phyloP scores from a whole-genome alignment of 2,797 vertebrate species.

The Sphaeramia orbicularis region DNA sequence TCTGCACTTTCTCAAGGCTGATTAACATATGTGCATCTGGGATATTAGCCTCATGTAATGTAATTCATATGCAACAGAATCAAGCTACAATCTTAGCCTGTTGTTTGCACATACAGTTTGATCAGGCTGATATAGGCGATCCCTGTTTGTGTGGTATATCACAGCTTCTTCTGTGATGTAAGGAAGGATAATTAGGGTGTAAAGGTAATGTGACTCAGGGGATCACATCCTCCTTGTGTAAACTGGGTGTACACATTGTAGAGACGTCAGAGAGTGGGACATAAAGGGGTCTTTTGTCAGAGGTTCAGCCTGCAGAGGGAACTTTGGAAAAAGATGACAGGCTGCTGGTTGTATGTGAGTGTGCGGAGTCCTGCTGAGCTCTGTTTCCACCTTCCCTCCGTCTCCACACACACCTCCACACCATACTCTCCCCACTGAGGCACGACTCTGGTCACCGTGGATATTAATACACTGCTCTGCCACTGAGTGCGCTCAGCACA shows the following conservation, averaged over 20 bases:
- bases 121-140: constrained; percentile 7
- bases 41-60: constrained; percentile 52
- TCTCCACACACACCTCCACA: constrained; percentile 51
- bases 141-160: constrained; percentile 4
- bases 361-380: constrained; percentile 40
- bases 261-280: constrained; percentile 39
- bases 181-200: constrained; percentile 29
- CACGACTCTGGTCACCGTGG: constrained; percentile 79
- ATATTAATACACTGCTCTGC: constrained; percentile 84
- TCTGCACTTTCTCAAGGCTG: constrained; percentile 62
- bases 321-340: constrained; percentile 54
- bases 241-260: constrained; percentile 19
- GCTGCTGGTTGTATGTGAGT: constrained; percentile 49
- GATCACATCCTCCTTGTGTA: constrained; percentile 41
- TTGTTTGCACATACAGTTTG: constrained; percentile 35
- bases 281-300: constrained; percentile 61
- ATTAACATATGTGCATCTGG: constrained; percentile 51
- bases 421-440: constrained; percentile 56
- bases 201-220: constrained; percentile 52
- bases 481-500: constrained; percentile 74
- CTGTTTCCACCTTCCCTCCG: constrained; percentile 26
- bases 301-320: constrained; percentile 53
- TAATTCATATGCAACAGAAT: constrained; percentile 50
- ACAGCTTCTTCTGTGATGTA: background rate
- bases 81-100: constrained; percentile 23